Evolutionary conservation across 2,888 invertebrate genomes (phyloP), one percentile per base, ranked within the genome.

Genomic region (Agonopterix subpropinquella): DNA sequence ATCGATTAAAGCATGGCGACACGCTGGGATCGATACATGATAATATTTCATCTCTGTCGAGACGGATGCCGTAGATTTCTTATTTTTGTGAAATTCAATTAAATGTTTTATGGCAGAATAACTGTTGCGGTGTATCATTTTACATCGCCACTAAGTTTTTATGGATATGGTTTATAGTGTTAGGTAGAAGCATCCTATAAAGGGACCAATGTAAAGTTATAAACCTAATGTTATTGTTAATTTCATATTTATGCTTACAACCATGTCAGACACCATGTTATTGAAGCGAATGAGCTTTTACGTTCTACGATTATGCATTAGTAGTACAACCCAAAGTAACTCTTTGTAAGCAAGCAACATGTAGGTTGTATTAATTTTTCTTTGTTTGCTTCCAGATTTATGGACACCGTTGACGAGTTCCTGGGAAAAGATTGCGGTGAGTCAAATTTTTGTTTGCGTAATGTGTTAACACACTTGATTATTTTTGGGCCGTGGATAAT

Each of bases 1-100:
- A 82, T 86, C 86, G 84, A 87, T 88, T 87, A 84, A 77, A 78
- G 73, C 70, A 77, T 70, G 88, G 78, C 88, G 83, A 86, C 88
- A 88, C 76, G 87, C 88, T 87, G 88, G 62, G 88, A 85, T 84
- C 83, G 79, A 82, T 79, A 82, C 74, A 80, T 78, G 81, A 82
- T 80, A 79, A 86, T 88, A 88, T 82, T 84, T 88, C 87, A 88
- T 85, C 66, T 74, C 54, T 60, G 61, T 62, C 63, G 67, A 73
- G 85, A 80, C 78, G 71, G 79, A 69, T 42, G 72, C 75, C 73
- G 69, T 76, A 72, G 78, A 78, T 80, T 79, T 75, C 68, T 70
- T 73, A 76, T 77, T 86, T 39, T 85, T 71, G 80, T 80, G 65
- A 84, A 85, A 84, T 84, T 83, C 76, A 80, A 85, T 85, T 82